Evolutionary conservation across 2,888 invertebrate species (phyloP).

Genomic region (Diadegma fenestrale): DNA sequence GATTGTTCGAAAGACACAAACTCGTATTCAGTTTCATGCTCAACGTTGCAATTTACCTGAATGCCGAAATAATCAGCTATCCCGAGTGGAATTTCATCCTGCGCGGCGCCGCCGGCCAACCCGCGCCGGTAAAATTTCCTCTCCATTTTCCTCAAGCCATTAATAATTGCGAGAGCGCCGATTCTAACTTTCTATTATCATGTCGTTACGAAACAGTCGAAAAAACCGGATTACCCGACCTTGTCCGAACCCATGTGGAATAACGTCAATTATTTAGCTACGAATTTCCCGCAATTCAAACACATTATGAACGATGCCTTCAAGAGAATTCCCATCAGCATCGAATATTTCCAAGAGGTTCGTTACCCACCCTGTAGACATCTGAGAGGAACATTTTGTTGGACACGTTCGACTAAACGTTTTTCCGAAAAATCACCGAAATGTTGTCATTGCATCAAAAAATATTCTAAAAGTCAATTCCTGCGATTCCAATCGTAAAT

Average conservation of each 20-base stretch:
- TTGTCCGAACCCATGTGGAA: constrained; percentile 91
- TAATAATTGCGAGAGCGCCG: too few relatives aligned
- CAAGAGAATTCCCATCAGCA: constrained; percentile 86
- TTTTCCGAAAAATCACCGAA: too few relatives aligned
- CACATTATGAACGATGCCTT: constrained; percentile 86
- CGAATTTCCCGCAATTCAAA: constrained; percentile 86
- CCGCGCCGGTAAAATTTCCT: too few relatives aligned
- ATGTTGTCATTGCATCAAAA: too few relatives aligned
- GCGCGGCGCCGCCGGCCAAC: constrained; percentile 88
- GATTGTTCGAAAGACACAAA: constrained; percentile 96
- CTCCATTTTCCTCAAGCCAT: too few relatives aligned
- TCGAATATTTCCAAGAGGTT: constrained; percentile 89
- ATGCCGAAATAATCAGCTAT: constrained; percentile 87
- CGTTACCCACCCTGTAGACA: too few relatives aligned
- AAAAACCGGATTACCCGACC: constrained; percentile 88
- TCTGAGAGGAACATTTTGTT: too few relatives aligned
- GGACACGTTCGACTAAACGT: too few relatives aligned
- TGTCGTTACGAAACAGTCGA: constrained; percentile 82
- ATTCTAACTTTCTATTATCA: not conserved
- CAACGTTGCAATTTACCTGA: constrained; percentile 90
- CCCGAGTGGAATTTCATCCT: constrained; percentile 92
- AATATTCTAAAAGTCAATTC: too few relatives aligned
- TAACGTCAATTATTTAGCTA: constrained; percentile 88
- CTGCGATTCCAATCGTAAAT: too few relatives aligned
- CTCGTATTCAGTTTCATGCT: constrained; percentile 94